These are phyloP conservation scores for Halcyon smyrnensis DNA, from an alignment of 2,797 vertebrate species.

Conservation along the genomic window DNA sequence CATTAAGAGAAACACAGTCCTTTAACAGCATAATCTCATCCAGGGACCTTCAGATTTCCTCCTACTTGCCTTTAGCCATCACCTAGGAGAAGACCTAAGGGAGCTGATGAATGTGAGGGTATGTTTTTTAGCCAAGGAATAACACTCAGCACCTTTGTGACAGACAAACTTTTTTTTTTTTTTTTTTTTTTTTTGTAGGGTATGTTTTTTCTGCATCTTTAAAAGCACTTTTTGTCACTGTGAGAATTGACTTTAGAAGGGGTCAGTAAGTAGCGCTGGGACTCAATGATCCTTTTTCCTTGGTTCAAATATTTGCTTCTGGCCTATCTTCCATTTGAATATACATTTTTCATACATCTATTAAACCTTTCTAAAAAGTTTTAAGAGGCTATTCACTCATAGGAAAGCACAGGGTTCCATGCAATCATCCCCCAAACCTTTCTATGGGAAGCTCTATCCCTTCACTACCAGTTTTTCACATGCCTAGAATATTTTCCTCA, in stretches of 20 bases:
- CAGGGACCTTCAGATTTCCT: background rate
- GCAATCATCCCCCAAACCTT: accelerated
- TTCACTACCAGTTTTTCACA: background rate
- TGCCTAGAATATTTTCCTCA: background rate
- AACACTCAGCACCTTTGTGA: background rate
- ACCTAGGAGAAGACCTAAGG: background rate
- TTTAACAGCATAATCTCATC: background rate
- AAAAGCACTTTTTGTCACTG: background rate
- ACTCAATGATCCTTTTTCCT: background rate
- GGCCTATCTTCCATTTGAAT: background rate
- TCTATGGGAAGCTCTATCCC: background rate
- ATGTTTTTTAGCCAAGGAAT: background rate
- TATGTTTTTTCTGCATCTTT: background rate
- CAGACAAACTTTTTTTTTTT: background rate
- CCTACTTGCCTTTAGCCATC: background rate
- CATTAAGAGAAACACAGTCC: background rate
- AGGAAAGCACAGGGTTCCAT: background rate
- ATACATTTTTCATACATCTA: background rate
- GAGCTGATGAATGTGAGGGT: background rate
- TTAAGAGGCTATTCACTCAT: background rate
- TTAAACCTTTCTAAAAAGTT: background rate
- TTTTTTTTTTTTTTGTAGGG: background rate
- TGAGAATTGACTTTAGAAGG: background rate
- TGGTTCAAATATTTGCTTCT: background rate
- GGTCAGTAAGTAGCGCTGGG: background rate